Base-by-base conservation (phyloP, 2,888 invertebrate species). In the Agrotis exclamationis region DNA sequence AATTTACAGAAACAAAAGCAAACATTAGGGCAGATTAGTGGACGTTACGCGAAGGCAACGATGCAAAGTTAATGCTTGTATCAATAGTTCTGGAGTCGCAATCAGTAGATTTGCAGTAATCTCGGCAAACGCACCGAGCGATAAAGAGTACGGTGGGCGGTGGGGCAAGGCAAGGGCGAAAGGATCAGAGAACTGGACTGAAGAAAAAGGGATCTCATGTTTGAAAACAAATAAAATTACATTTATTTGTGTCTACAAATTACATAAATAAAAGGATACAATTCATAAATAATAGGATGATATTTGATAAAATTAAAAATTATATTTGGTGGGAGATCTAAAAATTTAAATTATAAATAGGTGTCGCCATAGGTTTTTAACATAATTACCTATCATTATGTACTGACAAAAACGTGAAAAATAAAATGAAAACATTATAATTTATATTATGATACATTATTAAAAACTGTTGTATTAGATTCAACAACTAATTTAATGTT, bases 71-170 rank as follows among this genome's bases (percentile, higher is more conserved):
- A 91, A 89, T 87, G 84, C 88, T 76, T 90, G 87, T 89, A 91
- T 90, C 93, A 93, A 93, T 93, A 93, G 87, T 84, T 86, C 84
- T 76, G 85, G 85, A 85, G 81, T 84, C 84, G 89, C 91, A 91
- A 92, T 94, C 91, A 90, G 91, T 91, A 91, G 93, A 93, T 92
- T 93, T 90, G 90, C 90, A 85, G 89, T 94, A 94, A 95, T 94
- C 94, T 93, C 87, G 63, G 89, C 89, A 89, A 92, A 91, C 91
- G 88, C 88, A 87, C 77, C 81, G 87, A 69, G 76, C 85, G 91
- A 93, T 93, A 91, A 91, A 91, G 87, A 86, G 83, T 85, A 79
- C 74, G 81, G 74, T 20, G 67, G 51, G 65, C 56, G 56, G 59
- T 76, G 89, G 88, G 14, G 0, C 74, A 86, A 87, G 87, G 20